Evolutionary conservation across 2,113 vertebrate species (phyloP).

Genomic region (Ctenomys sociabilis): DNA sequence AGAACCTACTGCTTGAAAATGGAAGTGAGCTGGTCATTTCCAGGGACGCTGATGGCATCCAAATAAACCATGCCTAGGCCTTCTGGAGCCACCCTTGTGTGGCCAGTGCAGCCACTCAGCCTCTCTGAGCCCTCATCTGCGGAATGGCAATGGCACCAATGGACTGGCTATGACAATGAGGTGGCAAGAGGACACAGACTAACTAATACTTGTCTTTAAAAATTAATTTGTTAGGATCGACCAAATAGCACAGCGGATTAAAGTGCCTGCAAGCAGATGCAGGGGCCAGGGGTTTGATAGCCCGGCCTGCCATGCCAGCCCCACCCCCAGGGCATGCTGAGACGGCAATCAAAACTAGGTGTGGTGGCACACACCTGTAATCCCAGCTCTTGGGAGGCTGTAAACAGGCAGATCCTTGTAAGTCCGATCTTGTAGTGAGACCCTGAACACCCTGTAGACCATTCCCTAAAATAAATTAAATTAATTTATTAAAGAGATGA

Average conservation of each 20-base stretch:
- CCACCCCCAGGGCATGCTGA: no score
- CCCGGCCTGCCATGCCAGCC: no score
- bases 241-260: no score
- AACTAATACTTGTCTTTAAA: background rate
- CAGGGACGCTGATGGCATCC: background rate
- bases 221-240: conserved; percentile 12
- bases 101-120: background rate
- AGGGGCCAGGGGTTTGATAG: no score
- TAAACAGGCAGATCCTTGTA: no score
- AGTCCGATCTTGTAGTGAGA: no score
- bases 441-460: no score
- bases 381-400: no score
- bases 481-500: background rate
- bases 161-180: background rate
- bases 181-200: background rate
- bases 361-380: no score
- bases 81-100: background rate
- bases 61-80: background rate
- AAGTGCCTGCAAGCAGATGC: no score
- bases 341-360: no score
- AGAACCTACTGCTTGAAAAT: background rate
- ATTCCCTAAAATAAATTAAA: no score
- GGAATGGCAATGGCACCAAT: background rate
- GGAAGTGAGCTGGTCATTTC: background rate
- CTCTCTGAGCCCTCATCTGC: background rate